A percentile compares a stretch with the other conserved stretches of the same genome.
Conservation (phyloP, 2,113 vertebrate genomes). For the Hoplias malabaricus region DNA sequence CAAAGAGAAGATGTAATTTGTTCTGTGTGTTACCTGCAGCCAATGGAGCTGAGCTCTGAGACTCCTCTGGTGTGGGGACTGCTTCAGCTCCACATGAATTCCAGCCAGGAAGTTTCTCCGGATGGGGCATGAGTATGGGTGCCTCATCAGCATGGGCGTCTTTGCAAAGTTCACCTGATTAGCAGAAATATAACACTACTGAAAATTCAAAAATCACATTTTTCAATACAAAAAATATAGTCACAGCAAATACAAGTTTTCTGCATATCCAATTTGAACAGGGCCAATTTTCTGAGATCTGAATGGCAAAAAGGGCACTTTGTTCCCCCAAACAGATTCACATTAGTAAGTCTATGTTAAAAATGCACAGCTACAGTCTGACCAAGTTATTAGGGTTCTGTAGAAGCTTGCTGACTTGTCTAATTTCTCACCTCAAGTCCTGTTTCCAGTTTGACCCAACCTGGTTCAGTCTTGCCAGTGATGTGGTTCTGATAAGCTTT, state of each 20-base stretch:
- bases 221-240: no score
- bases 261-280: no score
- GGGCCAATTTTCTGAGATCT: no score
- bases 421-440: constrained; percentile 80
- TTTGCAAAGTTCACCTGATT: constrained; percentile 85
- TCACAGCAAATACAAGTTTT: no score
- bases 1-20: not conserved
- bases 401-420: not conserved
- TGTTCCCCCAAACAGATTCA: not conserved
- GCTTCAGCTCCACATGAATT: constrained; percentile 91
- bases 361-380: not conserved
- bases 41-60: constrained; percentile 89
- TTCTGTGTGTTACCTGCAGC: constrained; percentile 82
- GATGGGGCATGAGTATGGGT: constrained; percentile 78
- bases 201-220: no score
- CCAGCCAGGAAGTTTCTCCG: constrained; percentile 91
- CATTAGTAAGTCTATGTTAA: not conserved
- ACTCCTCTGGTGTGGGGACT: constrained; percentile 89
- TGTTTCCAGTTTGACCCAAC: constrained; percentile 83
- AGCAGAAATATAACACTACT: constrained; percentile 30
- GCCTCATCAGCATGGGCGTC: constrained; percentile 85
- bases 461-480: constrained; percentile 44
- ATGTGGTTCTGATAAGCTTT: constrained; percentile 81
- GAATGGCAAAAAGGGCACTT: no score
- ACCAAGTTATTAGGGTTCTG: not conserved